Base-by-base conservation (phyloP, 2,888 invertebrate genomes). In the Lochmaea crataegi region DNA sequence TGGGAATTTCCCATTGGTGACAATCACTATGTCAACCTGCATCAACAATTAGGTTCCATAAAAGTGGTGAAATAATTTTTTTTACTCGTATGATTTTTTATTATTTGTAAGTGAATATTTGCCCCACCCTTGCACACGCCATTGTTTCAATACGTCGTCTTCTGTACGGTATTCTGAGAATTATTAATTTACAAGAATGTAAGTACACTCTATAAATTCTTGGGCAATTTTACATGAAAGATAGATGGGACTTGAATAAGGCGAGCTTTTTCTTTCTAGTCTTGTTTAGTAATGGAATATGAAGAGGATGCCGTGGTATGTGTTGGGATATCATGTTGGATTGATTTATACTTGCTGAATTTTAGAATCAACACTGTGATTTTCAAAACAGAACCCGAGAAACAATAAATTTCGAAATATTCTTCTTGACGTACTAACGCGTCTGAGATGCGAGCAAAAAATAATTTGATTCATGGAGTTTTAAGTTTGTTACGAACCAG, bases 151-250 rank as follows among this genome's bases (percentile, higher is more conserved):
- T 69, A 53, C 68, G 42, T 68, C 69, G 45, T 70, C 70, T 74
- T 70, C 65, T 57, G 74, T 67, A 42, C 41, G 70, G 58, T 71
- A 75, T 74, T 72, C 75, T 67, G 32, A 72, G 75, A 75, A 77
- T 75, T 77, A 71, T 72, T 77, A 75, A 75, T 75, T 74, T 75
- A 74, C 76, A 77, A 75, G 74, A 67, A 64, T 58, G 72, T 73
- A 69, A 66, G 73, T 71, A 71, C 71, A 75, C 57, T 71, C 71
- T 73, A 76, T 76, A 76, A 75, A 75, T 76, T 76, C 76, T 69
- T 73, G 64, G 22, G 76, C 71, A 71, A 73, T 71, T 71, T 76
- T 66, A 75, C 60, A 69, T 73, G 75, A 75, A 69, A 68, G 65
- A 74, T 71, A 71, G 74, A 71, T 74, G 71, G 61, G 51, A 71